A percentile compares a stretch with the other conserved stretches of the same genome.
Conservation (phyloP, 2,113 vertebrate species). For the Atractosteus spatula region DNA sequence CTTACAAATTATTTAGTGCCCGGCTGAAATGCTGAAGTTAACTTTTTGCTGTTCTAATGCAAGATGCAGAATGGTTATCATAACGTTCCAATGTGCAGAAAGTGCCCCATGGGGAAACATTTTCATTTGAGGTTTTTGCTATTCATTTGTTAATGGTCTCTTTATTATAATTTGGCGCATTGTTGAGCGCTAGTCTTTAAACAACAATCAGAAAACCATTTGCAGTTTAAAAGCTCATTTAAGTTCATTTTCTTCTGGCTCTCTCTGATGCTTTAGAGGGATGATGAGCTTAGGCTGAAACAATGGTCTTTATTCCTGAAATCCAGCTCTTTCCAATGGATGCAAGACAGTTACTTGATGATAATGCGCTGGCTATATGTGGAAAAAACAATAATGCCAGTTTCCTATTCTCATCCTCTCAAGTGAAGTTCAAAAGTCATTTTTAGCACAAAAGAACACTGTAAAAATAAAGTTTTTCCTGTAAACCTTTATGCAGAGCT, state of each 20-base stretch:
- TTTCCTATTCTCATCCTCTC: constrained; percentile 25
- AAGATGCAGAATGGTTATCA: not conserved
- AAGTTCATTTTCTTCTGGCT: constrained; percentile 15
- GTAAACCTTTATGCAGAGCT: not conserved
- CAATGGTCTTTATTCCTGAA: constrained; percentile 24
- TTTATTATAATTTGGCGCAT: constrained; percentile 6
- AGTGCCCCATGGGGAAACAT: not conserved
- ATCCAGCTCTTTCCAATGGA: constrained; percentile 26
- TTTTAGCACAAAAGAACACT: constrained; percentile 15
- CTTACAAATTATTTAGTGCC: constrained; percentile 1
- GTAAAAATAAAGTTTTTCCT: not conserved
- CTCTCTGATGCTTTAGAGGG: constrained; percentile 20
- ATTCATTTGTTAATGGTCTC: not conserved
- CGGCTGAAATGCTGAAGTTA: not conserved
- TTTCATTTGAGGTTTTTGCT: not conserved
- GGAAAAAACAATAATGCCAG: constrained; percentile 21
- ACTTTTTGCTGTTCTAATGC: constrained; percentile 2
- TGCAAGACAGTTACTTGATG: constrained; percentile 15
- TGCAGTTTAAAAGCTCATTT: constrained; percentile 22
- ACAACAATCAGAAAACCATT: constrained; percentile 15
- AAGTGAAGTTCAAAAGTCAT: constrained; percentile 31
- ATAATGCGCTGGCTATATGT: constrained; percentile 14
- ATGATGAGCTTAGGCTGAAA: constrained; percentile 24
- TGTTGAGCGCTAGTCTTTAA: constrained; percentile 1
- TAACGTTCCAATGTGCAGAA: not conserved